Conservation (phyloP, 2,113 vertebrate genomes). For the Rhodinocichla rosea region DNA sequence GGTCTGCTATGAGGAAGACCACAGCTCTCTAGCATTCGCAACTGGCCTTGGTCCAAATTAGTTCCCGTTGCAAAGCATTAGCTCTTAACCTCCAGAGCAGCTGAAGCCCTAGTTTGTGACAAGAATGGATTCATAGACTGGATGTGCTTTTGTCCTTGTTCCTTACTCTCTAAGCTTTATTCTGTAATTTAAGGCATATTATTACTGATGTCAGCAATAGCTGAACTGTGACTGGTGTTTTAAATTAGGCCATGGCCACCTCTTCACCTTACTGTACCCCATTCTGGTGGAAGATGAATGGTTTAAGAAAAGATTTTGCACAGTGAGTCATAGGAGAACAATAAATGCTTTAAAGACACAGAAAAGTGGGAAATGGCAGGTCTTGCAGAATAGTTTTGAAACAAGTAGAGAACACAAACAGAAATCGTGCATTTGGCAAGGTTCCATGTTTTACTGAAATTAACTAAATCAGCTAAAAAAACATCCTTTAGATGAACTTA, state of each 20-base stretch:
- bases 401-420: background rate
- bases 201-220: background rate
- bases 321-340: background rate
- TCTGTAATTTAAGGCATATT: background rate
- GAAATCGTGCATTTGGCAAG: background rate
- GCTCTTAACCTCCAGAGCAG: background rate
- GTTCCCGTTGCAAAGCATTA: background rate
- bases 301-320: background rate
- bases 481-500: background rate
- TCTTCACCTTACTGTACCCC: too few relatives aligned
- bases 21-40: fast-evolving
- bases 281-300: background rate
- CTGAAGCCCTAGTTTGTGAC: background rate
- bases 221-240: background rate
- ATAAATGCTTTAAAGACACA: background rate
- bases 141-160: background rate
- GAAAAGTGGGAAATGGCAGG: background rate
- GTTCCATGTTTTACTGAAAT: background rate
- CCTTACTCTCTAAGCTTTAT: background rate
- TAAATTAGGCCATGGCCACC: background rate
- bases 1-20: background rate
- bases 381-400: background rate
- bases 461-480: background rate
- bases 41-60: background rate
- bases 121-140: background rate